These are phyloP conservation scores for Perizoma flavofasciatum DNA, from an alignment of 2,888 invertebrate species.

Conservation along the genomic window DNA sequence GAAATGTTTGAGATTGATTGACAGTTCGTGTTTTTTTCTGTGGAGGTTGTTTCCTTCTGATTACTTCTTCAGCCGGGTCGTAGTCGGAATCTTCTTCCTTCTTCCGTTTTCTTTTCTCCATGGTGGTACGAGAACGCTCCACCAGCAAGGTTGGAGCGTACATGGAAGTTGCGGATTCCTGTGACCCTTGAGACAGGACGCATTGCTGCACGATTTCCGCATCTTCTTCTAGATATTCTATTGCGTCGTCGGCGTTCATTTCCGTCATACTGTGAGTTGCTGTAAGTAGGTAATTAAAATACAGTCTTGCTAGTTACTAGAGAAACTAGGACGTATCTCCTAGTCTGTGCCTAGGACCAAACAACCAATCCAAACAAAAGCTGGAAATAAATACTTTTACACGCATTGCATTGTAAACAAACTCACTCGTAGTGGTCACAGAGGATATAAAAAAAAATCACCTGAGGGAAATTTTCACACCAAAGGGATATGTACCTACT, in stretches of 20 bases:
- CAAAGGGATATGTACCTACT: too few relatives aligned
- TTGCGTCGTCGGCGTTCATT: constrained; percentile 56
- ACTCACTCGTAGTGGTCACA: too few relatives aligned
- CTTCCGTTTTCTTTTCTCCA: constrained; percentile 46
- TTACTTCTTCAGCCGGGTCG: constrained; percentile 59
- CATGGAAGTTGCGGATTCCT: background rate
- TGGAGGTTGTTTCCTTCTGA: constrained; percentile 36
- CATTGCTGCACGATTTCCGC: constrained; percentile 74
- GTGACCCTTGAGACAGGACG: constrained; percentile 46
- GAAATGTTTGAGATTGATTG: constrained; percentile 7
- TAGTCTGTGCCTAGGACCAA: too few relatives aligned
- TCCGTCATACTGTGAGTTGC: constrained; percentile 48
- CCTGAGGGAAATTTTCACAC: too few relatives aligned
- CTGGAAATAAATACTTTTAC: too few relatives aligned
- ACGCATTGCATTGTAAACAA: too few relatives aligned
- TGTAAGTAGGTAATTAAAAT: too few relatives aligned
- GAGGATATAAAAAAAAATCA: too few relatives aligned
- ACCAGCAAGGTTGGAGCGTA: constrained; percentile 34
- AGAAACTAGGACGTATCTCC: too few relatives aligned
- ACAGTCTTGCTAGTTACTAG: too few relatives aligned
- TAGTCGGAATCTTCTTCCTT: constrained; percentile 68
- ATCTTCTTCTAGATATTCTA: constrained; percentile 78
- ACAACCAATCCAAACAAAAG: too few relatives aligned
- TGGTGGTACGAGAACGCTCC: constrained; percentile 45
- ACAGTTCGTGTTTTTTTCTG: constrained; percentile 30